Percentiles rank a stretch among this genome's conserved stretches.
These are phyloP conservation scores for Pocillopora damicornis DNA, from an alignment of 64 coral and sea anemone genomes.

Conservation along the genomic window DNA sequence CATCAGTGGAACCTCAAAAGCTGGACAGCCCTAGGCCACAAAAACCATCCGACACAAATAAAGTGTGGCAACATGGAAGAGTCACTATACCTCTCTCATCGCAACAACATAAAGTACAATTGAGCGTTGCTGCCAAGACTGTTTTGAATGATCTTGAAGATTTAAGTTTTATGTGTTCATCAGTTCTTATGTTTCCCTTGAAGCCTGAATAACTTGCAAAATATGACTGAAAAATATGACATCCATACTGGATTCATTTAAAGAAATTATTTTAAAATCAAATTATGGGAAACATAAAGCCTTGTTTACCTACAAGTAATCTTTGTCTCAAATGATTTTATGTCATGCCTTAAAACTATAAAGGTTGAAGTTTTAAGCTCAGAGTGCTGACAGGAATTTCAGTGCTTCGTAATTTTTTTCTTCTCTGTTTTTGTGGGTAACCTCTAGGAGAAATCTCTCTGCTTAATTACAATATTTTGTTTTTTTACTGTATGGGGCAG, in stretches of 20 bases:
- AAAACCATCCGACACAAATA: constrained; percentile 25
- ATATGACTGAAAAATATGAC: not conserved
- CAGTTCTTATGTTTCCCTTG: constrained; percentile 92
- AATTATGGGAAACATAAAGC: too few relatives aligned
- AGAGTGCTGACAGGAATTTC: too few relatives aligned
- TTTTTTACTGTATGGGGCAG: too few relatives aligned
- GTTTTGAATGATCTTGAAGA: constrained; percentile 78
- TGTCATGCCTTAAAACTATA: too few relatives aligned
- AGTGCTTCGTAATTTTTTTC: too few relatives aligned
- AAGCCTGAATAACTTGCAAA: constrained; percentile 52
- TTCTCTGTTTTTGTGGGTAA: too few relatives aligned
- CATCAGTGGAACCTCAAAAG: constrained; percentile 15
- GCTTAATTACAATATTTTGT: too few relatives aligned
- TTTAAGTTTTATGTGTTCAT: constrained; percentile 88
- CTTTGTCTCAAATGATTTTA: too few relatives aligned
- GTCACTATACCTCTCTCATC: constrained; percentile 61
- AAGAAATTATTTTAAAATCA: not conserved
- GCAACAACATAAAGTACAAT: constrained; percentile 22
- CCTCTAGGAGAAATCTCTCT: too few relatives aligned
- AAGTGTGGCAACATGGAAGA: constrained; percentile 72
- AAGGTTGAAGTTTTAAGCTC: too few relatives aligned
- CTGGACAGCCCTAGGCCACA: constrained; percentile 13
- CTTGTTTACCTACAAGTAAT: too few relatives aligned
- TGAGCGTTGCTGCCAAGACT: constrained; percentile 64
- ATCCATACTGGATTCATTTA: not conserved